Evolutionary conservation across 2,888 invertebrate species (phyloP), one percentile per base, ranked within the genome.

Genomic region (Xestobium rufovillosum): DNA sequence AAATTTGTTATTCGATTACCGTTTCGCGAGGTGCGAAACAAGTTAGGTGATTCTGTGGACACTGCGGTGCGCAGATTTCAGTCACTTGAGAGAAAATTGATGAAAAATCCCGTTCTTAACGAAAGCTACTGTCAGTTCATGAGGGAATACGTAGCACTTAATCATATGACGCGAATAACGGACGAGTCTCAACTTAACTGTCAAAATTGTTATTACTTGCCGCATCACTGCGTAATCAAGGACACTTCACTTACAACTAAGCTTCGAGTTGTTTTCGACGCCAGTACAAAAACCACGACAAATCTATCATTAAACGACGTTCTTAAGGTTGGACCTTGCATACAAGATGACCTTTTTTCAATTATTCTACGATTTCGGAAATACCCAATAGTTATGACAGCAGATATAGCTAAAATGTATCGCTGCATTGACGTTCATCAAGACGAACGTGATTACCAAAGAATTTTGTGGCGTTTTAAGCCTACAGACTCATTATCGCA

Each of bases 171-270:
- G 6, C 27, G 34, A 34, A 28, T 39, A 15, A n/a, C n/a, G n/a
- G 17, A 45, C 2, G 27, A 25, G 14, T 9, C 26, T 6, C 17
- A 29, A 30, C 8, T 6, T 8, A 14, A 23, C n/a, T 34, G 13
- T 25, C 14, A 34, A n/a, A 13, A n/a, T 12, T 3, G 10, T n/a
- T 42, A 34, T 31, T 43, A 32, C 36, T 16, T 45, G 3, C 41
- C 44, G 4, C 44, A 48, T 15, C 48, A 48, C 30, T 25, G 36
- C 3, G 46, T 48, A 14, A 6, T 46, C 4, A 40, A 41, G 8
- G 37, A 43, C 6, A 38, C 31, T 6, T 39, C 36, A 29, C 11
- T 26, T 3, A 46, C 45, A 8, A 46, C 43, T 4, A 38, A 39
- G 33, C 14, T 46, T 14, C 31, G 46, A 17, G 42, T 45, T 6